Conservation (phyloP, 2,113 vertebrate genomes). For the Euleptes europaea region DNA sequence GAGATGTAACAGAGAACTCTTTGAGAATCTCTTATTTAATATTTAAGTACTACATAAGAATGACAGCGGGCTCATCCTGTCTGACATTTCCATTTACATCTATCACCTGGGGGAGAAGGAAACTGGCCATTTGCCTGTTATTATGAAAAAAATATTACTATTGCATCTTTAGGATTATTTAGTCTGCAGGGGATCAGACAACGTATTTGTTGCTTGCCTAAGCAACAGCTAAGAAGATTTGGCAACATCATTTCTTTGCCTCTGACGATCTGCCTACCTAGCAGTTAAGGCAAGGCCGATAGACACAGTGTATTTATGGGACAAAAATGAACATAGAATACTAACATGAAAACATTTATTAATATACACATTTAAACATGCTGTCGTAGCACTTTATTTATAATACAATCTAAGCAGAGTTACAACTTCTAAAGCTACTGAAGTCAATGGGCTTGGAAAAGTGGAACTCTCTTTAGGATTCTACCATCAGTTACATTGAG, state of each 20-base stretch:
- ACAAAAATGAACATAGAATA: background rate
- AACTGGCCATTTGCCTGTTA: background rate
- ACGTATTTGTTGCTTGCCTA: background rate
- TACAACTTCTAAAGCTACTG: too few relatives aligned
- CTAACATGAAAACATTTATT: background rate
- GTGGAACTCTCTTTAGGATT: background rate
- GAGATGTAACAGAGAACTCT: background rate
- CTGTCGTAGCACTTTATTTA: too few relatives aligned
- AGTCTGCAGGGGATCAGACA: background rate
- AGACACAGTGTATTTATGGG: background rate
- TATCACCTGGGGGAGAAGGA: background rate
- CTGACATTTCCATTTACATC: conserved; percentile 21
- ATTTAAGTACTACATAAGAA: conserved; percentile 13
- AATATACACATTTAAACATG: background rate
- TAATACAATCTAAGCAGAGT: too few relatives aligned
- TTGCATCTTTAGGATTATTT: background rate
- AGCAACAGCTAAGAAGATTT: background rate
- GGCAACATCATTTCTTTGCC: background rate
- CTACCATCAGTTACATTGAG: background rate
- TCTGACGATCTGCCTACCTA: background rate
- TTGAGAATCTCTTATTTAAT: background rate
- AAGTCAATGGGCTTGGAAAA: too few relatives aligned
- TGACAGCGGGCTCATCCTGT: conserved; percentile 4
- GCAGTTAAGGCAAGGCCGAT: background rate
- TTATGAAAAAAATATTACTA: background rate